A percentile compares a stretch with the other conserved stretches of the same genome.
These are phyloP conservation scores for Drosophila imparisetae DNA, from an alignment of 2,888 invertebrate species.

Conservation along the genomic window DNA sequence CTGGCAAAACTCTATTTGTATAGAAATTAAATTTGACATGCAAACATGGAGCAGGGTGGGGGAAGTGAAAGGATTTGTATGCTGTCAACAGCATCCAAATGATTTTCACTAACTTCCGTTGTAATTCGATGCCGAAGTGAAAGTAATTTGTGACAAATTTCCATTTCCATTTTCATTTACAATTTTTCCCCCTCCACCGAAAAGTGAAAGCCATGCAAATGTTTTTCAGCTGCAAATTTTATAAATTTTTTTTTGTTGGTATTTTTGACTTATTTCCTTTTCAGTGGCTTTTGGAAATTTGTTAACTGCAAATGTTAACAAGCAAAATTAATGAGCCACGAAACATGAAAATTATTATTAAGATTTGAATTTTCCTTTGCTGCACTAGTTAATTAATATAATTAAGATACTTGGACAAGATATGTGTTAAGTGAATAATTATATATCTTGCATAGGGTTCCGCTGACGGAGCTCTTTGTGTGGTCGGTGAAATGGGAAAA, in stretches of 20 bases:
- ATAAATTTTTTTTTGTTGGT: constrained; percentile 3
- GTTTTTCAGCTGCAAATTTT: constrained; percentile 54
- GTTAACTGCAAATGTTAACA: constrained; percentile 73
- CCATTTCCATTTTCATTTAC: constrained; percentile 30
- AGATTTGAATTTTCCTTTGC: constrained; percentile 16
- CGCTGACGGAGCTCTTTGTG: neutral
- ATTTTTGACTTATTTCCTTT: constrained; percentile 19
- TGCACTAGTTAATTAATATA: constrained; percentile 32
- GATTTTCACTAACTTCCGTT: constrained; percentile 38
- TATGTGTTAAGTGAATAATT: constrained; percentile 77
- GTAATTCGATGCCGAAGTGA: constrained; percentile 66
- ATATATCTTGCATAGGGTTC: constrained; percentile 12
- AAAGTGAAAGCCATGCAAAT: constrained; percentile 80
- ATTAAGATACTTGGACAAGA: constrained; percentile 65
- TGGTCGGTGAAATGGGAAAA: neutral
- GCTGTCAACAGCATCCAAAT: constrained; percentile 46
- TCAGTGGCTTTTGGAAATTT: constrained; percentile 57
- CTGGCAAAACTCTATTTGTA: constrained; percentile 63
- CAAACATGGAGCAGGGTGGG: constrained; percentile 59
- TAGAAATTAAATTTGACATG: constrained; percentile 81
- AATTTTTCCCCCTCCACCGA: constrained; percentile 5
- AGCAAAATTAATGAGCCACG: constrained; percentile 75
- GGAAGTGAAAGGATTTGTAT: constrained; percentile 68
- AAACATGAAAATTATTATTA: constrained; percentile 53
- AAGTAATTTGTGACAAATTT: constrained; percentile 81